These are phyloP conservation scores for Nasonia vitripennis DNA, from an alignment of 1,140 invertebrate species.

Conservation along the genomic window DNA sequence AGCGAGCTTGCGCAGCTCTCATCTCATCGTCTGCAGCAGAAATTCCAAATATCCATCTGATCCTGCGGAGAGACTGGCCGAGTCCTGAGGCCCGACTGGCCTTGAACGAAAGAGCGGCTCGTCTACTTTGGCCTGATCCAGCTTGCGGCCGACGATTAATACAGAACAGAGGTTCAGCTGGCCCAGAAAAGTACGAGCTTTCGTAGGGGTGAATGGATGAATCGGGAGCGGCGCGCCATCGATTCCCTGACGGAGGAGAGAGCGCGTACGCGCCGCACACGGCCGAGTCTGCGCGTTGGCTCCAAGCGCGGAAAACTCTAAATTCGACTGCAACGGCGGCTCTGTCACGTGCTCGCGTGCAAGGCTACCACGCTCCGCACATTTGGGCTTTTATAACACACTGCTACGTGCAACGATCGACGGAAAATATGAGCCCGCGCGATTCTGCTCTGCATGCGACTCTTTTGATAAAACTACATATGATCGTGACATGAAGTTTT, in stretches of 20 bases:
- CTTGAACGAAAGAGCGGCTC: neutral
- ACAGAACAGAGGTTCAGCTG: neutral
- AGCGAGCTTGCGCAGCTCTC: constrained; percentile 60
- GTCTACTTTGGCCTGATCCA: neutral
- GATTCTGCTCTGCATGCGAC: neutral
- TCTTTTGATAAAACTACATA: neutral
- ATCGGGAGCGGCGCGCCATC: constrained; percentile 60
- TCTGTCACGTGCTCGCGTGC: constrained; percentile 49
- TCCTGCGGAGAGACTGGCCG: neutral
- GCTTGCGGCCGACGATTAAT: neutral
- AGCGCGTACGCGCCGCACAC: constrained; percentile 48
- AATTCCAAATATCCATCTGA: neutral
- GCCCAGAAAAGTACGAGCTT: neutral
- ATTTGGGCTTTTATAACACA: neutral
- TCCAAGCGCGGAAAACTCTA: constrained; percentile 59
- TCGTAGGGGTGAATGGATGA: constrained; percentile 57
- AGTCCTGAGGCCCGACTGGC: neutral
- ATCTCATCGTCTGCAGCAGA: neutral
- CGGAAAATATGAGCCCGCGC: neutral
- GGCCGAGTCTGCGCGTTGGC: constrained; percentile 62
- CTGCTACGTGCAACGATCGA: neutral
- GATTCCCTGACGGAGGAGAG: constrained; percentile 60
- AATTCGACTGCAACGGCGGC: constrained; percentile 41
- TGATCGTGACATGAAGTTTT: neutral
- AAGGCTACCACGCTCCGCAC: neutral